phyloP scores from a whole-genome alignment of 2,888 invertebrate species.

The Agrotis puta region DNA sequence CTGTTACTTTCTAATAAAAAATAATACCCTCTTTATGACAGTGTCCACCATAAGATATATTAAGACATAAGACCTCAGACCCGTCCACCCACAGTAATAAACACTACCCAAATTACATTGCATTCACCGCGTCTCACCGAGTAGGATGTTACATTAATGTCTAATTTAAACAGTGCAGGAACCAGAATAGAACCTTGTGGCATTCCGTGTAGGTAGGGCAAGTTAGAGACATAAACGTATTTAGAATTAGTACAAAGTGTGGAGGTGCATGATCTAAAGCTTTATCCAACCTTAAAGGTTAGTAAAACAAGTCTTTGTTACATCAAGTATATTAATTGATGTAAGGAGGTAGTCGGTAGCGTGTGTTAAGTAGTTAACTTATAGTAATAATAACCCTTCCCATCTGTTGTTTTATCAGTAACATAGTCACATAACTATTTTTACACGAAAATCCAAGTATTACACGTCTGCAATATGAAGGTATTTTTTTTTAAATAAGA shows the following conservation, averaged over 20 bases:
- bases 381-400: background rate
- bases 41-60: conserved; percentile 11
- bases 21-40: background rate
- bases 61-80: conserved; percentile 53
- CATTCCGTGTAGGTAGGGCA: conserved; percentile 74
- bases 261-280: conserved; percentile 23
- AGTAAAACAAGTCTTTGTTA: background rate
- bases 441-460: background rate
- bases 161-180: conserved; percentile 73
- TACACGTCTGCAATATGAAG: background rate
- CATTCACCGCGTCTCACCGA: conserved; percentile 63
- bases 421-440: background rate
- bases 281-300: background rate
- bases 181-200: conserved; percentile 79
- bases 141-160: conserved; percentile 68
- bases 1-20: background rate
- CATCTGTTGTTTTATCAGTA: background rate
- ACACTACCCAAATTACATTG: conserved; percentile 64
- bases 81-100: conserved; percentile 75
- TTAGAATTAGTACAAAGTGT: conserved; percentile 30
- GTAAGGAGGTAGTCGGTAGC: background rate
- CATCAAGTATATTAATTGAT: background rate
- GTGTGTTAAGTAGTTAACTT: background rate
- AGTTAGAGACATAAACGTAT: conserved; percentile 13
- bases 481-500: background rate